phyloP scores from a whole-genome alignment of 2,888 invertebrate genomes.

The Thera obeliscata region DNA sequence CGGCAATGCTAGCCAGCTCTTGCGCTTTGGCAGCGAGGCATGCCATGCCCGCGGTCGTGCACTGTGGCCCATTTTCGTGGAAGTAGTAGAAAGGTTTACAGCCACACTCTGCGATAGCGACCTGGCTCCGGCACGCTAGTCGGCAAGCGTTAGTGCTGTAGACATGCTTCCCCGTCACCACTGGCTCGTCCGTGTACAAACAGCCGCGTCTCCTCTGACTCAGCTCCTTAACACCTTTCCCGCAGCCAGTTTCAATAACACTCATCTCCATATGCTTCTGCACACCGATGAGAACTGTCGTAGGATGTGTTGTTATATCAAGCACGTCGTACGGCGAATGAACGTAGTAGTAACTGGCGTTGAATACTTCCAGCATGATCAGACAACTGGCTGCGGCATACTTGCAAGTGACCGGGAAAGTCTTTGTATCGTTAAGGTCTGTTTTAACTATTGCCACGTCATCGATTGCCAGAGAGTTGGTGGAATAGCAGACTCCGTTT shows the following conservation, averaged over 20 bases:
- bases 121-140: slow-evolving; percentile 79
- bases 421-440: slow-evolving; percentile 49
- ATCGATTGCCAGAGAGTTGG: slow-evolving; percentile 84
- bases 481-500: slow-evolving; percentile 86
- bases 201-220: slow-evolving; percentile 78
- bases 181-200: slow-evolving; percentile 64
- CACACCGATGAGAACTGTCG: slow-evolving; percentile 57
- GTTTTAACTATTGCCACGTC: slow-evolving; percentile 68
- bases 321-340: slow-evolving; percentile 85
- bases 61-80: slow-evolving; percentile 80
- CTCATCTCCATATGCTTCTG: slow-evolving; percentile 69
- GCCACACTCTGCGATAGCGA: slow-evolving; percentile 80
- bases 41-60: slow-evolving; percentile 79
- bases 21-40: slow-evolving; percentile 67
- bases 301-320: slow-evolving; percentile 67
- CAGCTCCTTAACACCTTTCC: slow-evolving; percentile 72
- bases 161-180: slow-evolving; percentile 4
- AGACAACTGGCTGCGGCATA: slow-evolving; percentile 65
- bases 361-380: slow-evolving; percentile 58
- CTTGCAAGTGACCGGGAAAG: slow-evolving; percentile 61
- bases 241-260: slow-evolving; percentile 77
- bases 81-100: slow-evolving; percentile 86
- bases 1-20: slow-evolving; percentile 58
- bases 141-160: slow-evolving; percentile 26
- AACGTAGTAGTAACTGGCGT: slow-evolving; percentile 52